Evolutionary conservation across 2,888 invertebrate genomes (phyloP).

Genomic region (Hedya salicella): DNA sequence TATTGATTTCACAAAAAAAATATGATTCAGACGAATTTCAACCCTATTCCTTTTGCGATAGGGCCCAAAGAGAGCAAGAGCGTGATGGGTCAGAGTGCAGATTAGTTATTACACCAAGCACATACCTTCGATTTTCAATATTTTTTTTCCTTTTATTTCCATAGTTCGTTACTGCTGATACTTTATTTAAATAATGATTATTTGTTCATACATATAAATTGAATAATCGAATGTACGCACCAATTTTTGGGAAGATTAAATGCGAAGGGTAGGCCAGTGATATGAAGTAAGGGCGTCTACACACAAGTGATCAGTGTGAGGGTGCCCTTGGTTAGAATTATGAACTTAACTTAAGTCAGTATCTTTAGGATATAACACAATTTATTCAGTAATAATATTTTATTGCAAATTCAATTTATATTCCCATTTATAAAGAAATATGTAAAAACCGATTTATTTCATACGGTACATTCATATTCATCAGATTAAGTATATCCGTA

Average conservation of each 20-base stretch:
- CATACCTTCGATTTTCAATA: neutral
- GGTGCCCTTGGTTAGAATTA: conserved; percentile 15
- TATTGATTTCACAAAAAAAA: conserved; percentile 16
- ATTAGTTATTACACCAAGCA: conserved; percentile 6
- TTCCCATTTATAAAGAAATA: conserved; percentile 8
- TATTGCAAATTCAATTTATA: neutral
- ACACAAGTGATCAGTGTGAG: neutral
- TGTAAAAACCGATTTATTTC: too few species aligned
- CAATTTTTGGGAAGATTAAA: conserved; percentile 5
- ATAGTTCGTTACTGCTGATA: too few species aligned
- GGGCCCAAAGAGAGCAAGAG: conserved; percentile 21
- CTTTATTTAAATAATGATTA: neutral
- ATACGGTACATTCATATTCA: too few species aligned
- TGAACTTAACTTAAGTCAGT: conserved; percentile 19
- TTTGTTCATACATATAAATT: neutral
- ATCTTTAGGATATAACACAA: neutral
- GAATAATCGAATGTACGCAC: neutral
- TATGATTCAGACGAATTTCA: neutral
- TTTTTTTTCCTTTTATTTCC: neutral
- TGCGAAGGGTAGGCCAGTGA: conserved; percentile 33
- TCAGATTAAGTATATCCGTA: too few species aligned
- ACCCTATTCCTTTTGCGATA: neutral
- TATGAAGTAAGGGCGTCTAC: conserved; percentile 10
- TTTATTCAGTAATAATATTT: neutral
- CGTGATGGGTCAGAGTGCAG: conserved; percentile 29